Evolutionary conservation across 2,888 invertebrate species (phyloP), one percentile per base, ranked within the genome.

Genomic region (Drosophila anomelani): DNA sequence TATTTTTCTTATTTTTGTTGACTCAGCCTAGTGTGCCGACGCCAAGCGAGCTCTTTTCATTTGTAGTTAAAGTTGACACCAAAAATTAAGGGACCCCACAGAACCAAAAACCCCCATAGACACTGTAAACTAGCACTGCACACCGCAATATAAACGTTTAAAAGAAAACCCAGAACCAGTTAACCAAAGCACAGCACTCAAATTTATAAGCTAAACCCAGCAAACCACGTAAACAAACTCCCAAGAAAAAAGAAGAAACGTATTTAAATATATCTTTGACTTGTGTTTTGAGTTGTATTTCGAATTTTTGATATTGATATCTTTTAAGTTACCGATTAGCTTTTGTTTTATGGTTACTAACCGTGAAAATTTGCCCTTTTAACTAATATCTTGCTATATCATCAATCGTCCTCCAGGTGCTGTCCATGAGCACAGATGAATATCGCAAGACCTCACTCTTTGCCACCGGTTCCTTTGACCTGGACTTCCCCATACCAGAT

Each of bases 391-490:
- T 8, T 34, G 6, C 17, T 6, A 54, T 62, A 32, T 49, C 61
- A 34, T 54, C 54, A 53, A 64, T 64, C 64, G 64, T 66, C 23
- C 74, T 74, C 12, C 76, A 97, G 97, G 96, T 97, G 92, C 94
- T 97, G 95, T 97, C 97, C 93, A 97, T 97, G 96, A 97, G 96
- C 94, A 92, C 92, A 88, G 97, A 97, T 94, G 97, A 97, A 94
- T 94, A 97, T 90, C 95, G 97, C 77, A 95, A 96, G 92, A 96
- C 97, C 73, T 94, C 96, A 63, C 87, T 92, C 76, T 93, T 94
- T 85, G 95, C 95, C 91, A 96, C 96, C 81, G 96, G 95, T 87
- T 96, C 97, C 80, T 94, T 97, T 90, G 97, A 97, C 93, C 94
- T 96, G 93, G 97, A 98, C 91, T 94, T 97, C 82, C 96, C 96